Conservation (phyloP, 2,797 vertebrate genomes). For the Siniperca scherzeri region DNA sequence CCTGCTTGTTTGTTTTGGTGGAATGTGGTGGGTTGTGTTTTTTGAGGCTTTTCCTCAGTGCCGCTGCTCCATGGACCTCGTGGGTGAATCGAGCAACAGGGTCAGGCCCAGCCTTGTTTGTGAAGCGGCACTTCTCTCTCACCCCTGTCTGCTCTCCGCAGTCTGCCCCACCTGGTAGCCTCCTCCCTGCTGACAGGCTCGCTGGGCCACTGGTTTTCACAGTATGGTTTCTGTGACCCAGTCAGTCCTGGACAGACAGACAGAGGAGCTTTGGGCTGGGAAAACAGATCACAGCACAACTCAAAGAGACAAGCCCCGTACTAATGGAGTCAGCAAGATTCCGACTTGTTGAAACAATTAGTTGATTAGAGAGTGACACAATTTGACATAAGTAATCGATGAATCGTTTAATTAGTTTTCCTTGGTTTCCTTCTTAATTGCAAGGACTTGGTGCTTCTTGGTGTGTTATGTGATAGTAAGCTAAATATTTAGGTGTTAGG, state of each 20-base stretch:
- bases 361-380: background rate
- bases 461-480: background rate
- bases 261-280: conserved; percentile 12
- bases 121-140: conserved; percentile 55
- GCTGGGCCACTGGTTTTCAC: conserved; percentile 66
- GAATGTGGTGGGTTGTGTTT: conserved; percentile 93
- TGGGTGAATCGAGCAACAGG: conserved; percentile 75
- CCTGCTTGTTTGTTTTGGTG: conserved; percentile 97
- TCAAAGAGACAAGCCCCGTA: background rate
- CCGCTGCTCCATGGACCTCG: conserved; percentile 86
- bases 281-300: conserved; percentile 13
- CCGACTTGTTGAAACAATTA: background rate
- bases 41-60: conserved; percentile 93
- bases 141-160: conserved; percentile 45
- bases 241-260: conserved; percentile 40
- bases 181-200: conserved; percentile 62
- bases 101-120: conserved; percentile 69
- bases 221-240: conserved; percentile 57
- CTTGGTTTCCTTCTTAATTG: background rate
- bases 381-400: background rate
- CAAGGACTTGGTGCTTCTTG: background rate
- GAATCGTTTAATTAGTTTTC: background rate
- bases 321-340: background rate
- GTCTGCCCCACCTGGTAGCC: conserved; percentile 61
- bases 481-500: background rate